Percentiles rank a stretch among this genome's conserved stretches.
phyloP scores from a whole-genome alignment of 2,113 vertebrate genomes.

The Fregata magnificens region DNA sequence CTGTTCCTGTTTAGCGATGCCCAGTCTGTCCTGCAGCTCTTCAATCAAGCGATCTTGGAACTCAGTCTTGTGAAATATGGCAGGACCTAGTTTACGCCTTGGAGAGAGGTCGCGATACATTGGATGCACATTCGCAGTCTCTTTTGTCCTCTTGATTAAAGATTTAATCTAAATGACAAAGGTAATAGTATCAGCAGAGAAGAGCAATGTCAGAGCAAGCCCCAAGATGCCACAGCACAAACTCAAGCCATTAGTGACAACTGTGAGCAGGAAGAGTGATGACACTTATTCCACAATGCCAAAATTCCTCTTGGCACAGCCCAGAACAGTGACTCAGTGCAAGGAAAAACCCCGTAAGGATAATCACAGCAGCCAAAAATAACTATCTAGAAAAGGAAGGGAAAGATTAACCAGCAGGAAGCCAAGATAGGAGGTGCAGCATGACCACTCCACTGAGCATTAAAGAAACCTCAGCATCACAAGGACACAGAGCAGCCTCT shows the following conservation, averaged over 20 bases:
- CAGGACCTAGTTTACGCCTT: constrained; percentile 87
- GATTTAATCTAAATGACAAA: constrained; percentile 87
- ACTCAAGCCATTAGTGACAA: constrained; percentile 35
- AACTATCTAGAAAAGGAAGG: constrained; percentile 49
- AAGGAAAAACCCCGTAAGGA: constrained; percentile 37
- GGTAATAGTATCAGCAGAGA: constrained; percentile 44
- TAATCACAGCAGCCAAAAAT: constrained; percentile 46
- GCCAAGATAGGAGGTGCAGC: constrained; percentile 44
- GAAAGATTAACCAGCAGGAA: constrained; percentile 38
- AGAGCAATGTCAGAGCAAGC: not conserved
- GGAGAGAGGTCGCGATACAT: constrained; percentile 90
- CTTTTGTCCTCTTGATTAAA: constrained; percentile 95
- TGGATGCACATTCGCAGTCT: constrained; percentile 89
- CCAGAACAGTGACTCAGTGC: constrained; percentile 39
- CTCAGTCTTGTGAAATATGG: constrained; percentile 87
- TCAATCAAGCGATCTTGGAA: constrained; percentile 90
- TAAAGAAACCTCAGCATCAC: constrained; percentile 4
- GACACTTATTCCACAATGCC: constrained; percentile 22
- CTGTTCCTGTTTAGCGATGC: constrained; percentile 80
- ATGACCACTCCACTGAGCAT: not conserved
- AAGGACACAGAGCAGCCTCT: not conserved
- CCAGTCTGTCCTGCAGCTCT: constrained; percentile 93
- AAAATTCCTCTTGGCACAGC: constrained; percentile 37
- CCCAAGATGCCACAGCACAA: constrained; percentile 1
- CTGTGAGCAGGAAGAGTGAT: not conserved